phyloP scores from a whole-genome alignment of 2,113 vertebrate genomes.

The Leptocoma aspasia region DNA sequence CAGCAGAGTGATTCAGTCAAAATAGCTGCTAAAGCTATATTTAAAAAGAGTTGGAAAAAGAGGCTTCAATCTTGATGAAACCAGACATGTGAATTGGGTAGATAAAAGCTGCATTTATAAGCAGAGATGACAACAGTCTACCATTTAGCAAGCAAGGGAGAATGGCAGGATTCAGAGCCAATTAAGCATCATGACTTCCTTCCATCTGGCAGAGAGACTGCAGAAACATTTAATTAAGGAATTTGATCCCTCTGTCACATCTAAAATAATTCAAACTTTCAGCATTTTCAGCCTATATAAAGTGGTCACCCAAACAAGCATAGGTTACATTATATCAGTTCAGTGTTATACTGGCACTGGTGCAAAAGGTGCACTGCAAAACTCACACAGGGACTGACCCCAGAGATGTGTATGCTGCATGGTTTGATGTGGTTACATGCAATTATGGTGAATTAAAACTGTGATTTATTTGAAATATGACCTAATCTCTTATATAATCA shows the following conservation, averaged over 20 bases:
- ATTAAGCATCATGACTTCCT: conserved; percentile 15
- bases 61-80: not conserved
- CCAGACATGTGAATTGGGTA: not conserved
- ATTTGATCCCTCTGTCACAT: not conserved
- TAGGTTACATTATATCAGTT: not conserved
- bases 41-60: not conserved
- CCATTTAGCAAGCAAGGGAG: not conserved
- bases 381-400: not conserved
- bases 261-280: not conserved
- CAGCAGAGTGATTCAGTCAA: not conserved
- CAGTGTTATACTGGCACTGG: accelerated
- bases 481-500: not conserved
- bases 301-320: not conserved
- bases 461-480: not conserved
- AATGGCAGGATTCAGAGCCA: conserved; percentile 30
- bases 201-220: not conserved
- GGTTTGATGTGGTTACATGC: not conserved
- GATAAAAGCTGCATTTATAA: conserved; percentile 6
- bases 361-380: not conserved
- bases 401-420: not conserved
- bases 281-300: not conserved
- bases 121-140: not conserved
- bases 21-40: not conserved
- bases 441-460: not conserved
- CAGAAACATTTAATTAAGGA: conserved; percentile 1